A percentile compares a stretch with the other conserved stretches of the same genome.
Conservation (phyloP, 2,888 invertebrate species). For the Thelaira solivaga region DNA sequence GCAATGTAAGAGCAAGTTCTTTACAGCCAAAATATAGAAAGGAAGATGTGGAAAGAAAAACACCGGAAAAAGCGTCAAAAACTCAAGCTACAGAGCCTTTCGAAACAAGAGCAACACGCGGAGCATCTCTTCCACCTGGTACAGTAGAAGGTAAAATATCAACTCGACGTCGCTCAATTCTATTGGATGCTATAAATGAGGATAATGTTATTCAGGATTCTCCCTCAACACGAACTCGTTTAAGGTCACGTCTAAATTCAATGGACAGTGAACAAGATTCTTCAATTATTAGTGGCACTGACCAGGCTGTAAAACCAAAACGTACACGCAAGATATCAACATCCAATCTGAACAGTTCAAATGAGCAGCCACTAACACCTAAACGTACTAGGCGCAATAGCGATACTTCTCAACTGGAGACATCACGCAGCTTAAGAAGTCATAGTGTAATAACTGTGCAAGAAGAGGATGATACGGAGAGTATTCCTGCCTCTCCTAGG, state of each 20-base stretch:
- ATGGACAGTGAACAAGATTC: conserved; percentile 65
- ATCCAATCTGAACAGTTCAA: conserved; percentile 63
- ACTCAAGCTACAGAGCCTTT: not conserved
- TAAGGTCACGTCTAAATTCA: conserved; percentile 65
- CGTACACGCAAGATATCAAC: conserved; percentile 64
- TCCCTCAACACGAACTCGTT: conserved; percentile 67
- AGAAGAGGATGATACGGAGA: conserved; percentile 45
- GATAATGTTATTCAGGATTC: conserved; percentile 62
- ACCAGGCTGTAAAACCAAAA: conserved; percentile 55
- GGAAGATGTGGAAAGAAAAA: conserved; percentile 18
- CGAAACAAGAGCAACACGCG: conserved; percentile 14
- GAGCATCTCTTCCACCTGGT: conserved; percentile 44
- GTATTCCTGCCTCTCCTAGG: conserved; percentile 48
- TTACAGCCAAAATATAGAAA: conserved; percentile 45
- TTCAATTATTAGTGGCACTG: conserved; percentile 36
- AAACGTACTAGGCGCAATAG: conserved; percentile 62
- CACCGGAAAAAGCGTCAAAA: conserved; percentile 7
- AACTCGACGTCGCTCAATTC: conserved; percentile 57
- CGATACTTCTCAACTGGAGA: conserved; percentile 54
- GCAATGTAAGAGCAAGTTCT: conserved; percentile 37
- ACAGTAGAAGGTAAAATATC: conserved; percentile 57
- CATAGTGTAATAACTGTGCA: conserved; percentile 53
- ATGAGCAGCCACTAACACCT: conserved; percentile 62
- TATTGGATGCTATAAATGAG: conserved; percentile 68
- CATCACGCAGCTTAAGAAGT: conserved; percentile 56